Evolutionary conservation across 2,888 invertebrate genomes (phyloP).

Genomic region (Choristoneura rosaceana): DNA sequence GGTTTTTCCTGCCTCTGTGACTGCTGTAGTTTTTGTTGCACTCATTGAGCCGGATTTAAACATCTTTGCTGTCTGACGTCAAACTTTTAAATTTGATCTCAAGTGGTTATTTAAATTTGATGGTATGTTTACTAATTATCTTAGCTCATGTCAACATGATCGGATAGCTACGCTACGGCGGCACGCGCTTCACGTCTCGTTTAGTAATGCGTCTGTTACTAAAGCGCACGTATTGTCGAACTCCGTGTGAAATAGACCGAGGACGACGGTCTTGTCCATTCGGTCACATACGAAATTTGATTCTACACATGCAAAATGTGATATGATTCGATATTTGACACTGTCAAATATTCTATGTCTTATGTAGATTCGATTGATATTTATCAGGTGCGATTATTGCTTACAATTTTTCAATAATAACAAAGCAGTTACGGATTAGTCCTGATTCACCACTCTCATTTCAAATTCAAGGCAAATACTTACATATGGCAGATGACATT

Average conservation of each 20-base stretch:
- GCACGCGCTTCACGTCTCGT: conserved; percentile 45
- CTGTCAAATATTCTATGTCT: background rate
- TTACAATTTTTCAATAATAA: background rate
- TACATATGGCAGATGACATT: conserved; percentile 41
- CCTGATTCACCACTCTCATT: conserved; percentile 31
- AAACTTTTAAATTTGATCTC: conserved; percentile 10
- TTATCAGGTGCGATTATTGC: background rate
- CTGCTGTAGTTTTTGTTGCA: conserved; percentile 32
- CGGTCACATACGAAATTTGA: conserved; percentile 47
- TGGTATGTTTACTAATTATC: conserved; percentile 42
- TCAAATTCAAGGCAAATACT: conserved; percentile 36
- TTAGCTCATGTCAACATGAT: conserved; percentile 46
- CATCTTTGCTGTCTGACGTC: conserved; percentile 28
- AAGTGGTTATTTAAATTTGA: conserved; percentile 25
- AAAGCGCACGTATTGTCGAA: conserved; percentile 47
- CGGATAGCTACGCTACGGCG: conserved; percentile 1
- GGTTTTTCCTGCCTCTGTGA: conserved; percentile 31
- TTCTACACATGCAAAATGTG: conserved; percentile 24
- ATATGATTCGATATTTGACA: background rate
- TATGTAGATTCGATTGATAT: background rate
- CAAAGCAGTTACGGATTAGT: conserved; percentile 17
- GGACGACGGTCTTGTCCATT: conserved; percentile 47
- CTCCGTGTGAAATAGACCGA: conserved; percentile 55
- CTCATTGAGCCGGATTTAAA: conserved; percentile 31
- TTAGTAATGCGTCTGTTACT: conserved; percentile 46